Percentiles rank a stretch among this genome's conserved stretches.
Conservation (phyloP, 2,797 vertebrate species). For the Uromys caudimaculatus region DNA sequence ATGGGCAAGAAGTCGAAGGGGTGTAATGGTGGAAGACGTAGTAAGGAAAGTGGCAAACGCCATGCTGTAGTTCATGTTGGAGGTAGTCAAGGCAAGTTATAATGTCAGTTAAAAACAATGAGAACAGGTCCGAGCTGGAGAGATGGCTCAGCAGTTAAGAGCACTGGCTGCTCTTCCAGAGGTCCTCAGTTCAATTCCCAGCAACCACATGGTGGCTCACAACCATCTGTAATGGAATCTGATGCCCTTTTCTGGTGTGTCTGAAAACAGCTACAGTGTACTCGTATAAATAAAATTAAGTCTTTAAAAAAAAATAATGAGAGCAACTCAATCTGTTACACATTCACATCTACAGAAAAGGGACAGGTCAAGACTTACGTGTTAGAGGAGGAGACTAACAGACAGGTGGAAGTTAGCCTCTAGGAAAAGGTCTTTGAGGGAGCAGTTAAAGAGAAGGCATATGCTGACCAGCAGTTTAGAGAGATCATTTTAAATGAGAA, state of each 20-base stretch:
- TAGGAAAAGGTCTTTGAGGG: background rate
- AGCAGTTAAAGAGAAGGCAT: background rate
- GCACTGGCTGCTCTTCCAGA: too few species aligned
- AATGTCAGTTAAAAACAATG: background rate
- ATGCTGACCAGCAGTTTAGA: background rate
- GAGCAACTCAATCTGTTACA: background rate
- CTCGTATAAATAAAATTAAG: too few species aligned
- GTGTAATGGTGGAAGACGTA: accelerated
- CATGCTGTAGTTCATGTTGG: too few species aligned
- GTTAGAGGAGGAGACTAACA: background rate
- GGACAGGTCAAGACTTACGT: background rate
- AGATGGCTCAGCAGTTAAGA: too few species aligned
- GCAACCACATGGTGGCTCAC: too few species aligned
- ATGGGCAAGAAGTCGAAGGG: too few species aligned
- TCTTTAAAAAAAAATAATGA: background rate
- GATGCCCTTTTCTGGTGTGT: too few species aligned
- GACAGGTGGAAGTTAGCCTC: background rate
- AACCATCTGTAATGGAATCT: too few species aligned
- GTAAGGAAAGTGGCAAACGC: background rate
- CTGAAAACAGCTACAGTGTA: too few species aligned
- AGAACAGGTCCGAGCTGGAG: background rate
- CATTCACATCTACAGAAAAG: background rate
- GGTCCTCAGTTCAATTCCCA: too few species aligned
- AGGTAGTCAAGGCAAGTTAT: background rate
- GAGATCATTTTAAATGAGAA: background rate